Evolutionary conservation across 2,113 vertebrate genomes (phyloP), one percentile per base, ranked within the genome.

Genomic region (Nanorana parkeri): DNA sequence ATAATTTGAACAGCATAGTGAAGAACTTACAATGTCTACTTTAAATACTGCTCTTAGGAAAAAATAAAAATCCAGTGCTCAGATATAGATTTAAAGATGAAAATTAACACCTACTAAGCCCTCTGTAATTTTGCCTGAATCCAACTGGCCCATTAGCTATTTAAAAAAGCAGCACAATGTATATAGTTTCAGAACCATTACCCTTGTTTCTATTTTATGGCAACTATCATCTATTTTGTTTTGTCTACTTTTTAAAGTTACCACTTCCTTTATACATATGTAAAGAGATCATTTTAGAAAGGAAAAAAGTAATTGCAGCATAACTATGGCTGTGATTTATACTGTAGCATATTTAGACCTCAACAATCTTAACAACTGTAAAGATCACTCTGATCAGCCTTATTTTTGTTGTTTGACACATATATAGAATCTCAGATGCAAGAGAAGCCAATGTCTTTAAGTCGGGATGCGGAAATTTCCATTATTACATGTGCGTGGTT

Each of bases 151-250:
- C 93, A 87, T 81, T 88, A 92, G 89, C 89, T 89, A 87, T 83
- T 86, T 77, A 80, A 87, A 90, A 90, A 94, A 95, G 94, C 94
- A 95, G 94, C 93, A 94, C 90, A 93, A 90, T 84, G 86, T 91
- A 84, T 90, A 91, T 90, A 89, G 90, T 92, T 90, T 85, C 86
- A 89, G 89, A 89, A 89, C 86, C 88, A 88, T 86, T 90, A 86
- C 89, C 91, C 87, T 91, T 86, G 89, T 86, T 88, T 85, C 78
- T 81, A 88, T 88, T 88, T 86, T 82, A 58, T 56, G 58, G 72
- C 72, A 84, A 81, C 87, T 81, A 86, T 85, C 91, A 85, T 89
- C 89, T 82, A 87, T 89, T 91, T 87, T 86, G 83, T 90, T 87
- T 87, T n/a, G 85, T 86, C 81, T 58, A n/a, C n/a, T 54, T 69